Percentiles rank a stretch among this genome's conserved stretches.
phyloP scores from a whole-genome alignment of 2,113 vertebrate genomes.

The Oceanites oceanicus region DNA sequence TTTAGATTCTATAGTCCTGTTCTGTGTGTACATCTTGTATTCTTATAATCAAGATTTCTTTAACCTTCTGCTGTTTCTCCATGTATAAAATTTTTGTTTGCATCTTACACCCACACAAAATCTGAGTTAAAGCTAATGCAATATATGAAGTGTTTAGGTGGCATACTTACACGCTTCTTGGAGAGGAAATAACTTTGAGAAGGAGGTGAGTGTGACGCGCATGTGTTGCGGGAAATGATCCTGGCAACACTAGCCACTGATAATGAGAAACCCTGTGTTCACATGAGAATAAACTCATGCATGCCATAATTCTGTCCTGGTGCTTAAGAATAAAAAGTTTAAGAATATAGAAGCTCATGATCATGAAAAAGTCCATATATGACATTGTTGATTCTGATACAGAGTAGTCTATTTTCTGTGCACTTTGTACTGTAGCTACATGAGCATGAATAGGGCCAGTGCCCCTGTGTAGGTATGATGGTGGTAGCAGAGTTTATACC shows the following conservation, averaged over 20 bases:
- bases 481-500: background rate
- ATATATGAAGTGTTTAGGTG: background rate
- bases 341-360: background rate
- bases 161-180: background rate
- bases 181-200: slow-evolving; percentile 33
- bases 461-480: background rate
- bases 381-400: background rate
- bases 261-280: background rate
- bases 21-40: background rate
- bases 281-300: background rate
- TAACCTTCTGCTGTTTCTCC: slow-evolving; percentile 5
- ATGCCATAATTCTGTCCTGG: background rate
- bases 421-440: background rate
- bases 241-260: background rate
- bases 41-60: background rate
- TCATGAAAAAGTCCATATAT: background rate
- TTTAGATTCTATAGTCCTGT: background rate
- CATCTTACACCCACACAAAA: background rate
- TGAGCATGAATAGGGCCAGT: background rate
- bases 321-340: background rate
- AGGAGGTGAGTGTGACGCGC: background rate
- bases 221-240: background rate
- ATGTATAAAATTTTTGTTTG: background rate
- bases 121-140: background rate
- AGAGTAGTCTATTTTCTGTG: background rate